Evolutionary conservation across 2,113 vertebrate genomes (phyloP).

Genomic region (Catagonus wagneri): DNA sequence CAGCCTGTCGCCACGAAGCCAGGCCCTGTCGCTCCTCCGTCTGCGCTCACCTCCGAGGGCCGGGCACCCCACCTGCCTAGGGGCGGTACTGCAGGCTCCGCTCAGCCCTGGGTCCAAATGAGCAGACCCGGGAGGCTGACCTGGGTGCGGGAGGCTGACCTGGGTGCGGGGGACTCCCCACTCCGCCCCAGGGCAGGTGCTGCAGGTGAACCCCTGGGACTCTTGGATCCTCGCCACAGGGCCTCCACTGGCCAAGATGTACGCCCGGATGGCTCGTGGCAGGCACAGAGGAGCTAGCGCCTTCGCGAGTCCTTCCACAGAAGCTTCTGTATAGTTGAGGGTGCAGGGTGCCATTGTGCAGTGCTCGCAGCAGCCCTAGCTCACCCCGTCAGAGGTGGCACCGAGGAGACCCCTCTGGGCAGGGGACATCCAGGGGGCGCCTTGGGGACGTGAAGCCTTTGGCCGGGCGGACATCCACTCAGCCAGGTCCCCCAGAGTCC

Average conservation of each 20-base stretch:
- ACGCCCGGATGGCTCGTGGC: not conserved
- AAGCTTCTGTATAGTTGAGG: not conserved
- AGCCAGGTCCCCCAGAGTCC: too few relatives aligned
- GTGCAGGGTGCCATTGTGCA: too few relatives aligned
- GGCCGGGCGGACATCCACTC: accelerated
- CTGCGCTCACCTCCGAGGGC: too few relatives aligned
- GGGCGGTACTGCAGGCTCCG: too few relatives aligned
- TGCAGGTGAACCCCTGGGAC: accelerated
- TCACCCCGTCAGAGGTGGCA: too few relatives aligned
- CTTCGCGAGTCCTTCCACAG: not conserved
- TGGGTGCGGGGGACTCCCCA: accelerated
- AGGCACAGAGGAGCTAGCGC: not conserved
- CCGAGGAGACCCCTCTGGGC: not conserved
- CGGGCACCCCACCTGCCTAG: too few relatives aligned
- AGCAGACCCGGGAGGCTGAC: not conserved
- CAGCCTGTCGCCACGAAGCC: not conserved
- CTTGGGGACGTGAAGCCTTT: accelerated
- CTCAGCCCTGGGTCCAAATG: not conserved
- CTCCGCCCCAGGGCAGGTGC: too few relatives aligned
- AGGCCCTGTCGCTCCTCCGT: not conserved
- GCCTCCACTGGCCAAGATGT: accelerated
- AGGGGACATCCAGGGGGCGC: not conserved
- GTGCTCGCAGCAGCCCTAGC: not conserved
- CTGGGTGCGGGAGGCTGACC: not conserved
- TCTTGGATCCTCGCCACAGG: not conserved